Percentiles rank a stretch among this genome's conserved stretches.
Evolutionary conservation across 2,888 invertebrate species (phyloP).

Genomic region (Pristionchus arcanus): DNA sequence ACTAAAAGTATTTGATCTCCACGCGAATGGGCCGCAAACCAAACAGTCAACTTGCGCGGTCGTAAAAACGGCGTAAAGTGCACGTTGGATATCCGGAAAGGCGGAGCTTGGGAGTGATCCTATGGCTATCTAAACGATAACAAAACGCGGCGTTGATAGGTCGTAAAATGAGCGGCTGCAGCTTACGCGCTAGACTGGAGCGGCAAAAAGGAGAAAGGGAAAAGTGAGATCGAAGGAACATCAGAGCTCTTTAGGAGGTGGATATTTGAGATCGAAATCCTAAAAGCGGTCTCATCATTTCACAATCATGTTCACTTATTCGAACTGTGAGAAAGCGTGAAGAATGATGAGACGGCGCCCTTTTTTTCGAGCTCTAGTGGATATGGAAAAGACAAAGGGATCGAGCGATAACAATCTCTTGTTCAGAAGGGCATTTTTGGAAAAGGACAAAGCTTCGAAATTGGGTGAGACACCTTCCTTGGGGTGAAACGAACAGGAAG

Average conservation of each 20-base stretch:
- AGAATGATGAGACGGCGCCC: no score
- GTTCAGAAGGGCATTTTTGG: no score
- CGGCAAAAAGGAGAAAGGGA: background rate
- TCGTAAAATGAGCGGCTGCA: background rate
- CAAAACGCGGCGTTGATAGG: constrained; percentile 35
- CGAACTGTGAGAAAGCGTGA: no score
- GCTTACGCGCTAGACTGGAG: background rate
- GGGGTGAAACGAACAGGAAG: background rate
- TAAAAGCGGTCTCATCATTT: no score
- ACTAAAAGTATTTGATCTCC: background rate
- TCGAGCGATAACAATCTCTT: no score
- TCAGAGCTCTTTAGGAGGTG: background rate
- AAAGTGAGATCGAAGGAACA: constrained; percentile 8
- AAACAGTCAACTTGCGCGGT: background rate
- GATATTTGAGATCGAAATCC: background rate
- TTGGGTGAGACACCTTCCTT: background rate
- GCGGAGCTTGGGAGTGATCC: background rate
- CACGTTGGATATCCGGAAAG: background rate
- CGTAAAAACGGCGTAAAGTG: background rate
- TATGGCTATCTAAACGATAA: constrained; percentile 31
- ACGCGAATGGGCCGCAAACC: background rate
- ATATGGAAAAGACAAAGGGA: no score
- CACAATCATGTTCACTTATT: no score
- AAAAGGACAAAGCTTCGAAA: no score
- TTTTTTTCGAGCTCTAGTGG: no score